A percentile compares a stretch with the other conserved stretches of the same genome.
phyloP scores from a whole-genome alignment of 2,113 vertebrate genomes.

The Ailurus styani region DNA sequence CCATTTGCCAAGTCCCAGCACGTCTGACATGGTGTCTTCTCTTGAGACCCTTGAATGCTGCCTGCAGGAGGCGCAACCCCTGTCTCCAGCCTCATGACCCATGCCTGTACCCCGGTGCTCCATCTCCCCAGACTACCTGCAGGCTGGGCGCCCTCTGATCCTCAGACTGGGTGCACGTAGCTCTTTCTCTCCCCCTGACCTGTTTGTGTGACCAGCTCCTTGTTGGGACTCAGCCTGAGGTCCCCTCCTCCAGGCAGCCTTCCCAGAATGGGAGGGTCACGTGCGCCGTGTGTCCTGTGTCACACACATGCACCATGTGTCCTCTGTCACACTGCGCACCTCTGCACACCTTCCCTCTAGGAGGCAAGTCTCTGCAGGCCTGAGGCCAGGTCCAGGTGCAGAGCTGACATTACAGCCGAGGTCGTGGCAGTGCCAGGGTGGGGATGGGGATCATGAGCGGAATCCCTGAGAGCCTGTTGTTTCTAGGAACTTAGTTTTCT shows the following conservation, averaged over 20 bases:
- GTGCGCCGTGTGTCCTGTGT: background rate
- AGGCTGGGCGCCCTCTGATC: background rate
- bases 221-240: background rate
- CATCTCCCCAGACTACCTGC: background rate
- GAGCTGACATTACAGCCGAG: fast-evolving
- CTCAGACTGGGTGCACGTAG: background rate
- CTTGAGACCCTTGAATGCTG: background rate
- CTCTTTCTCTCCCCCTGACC: background rate
- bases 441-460: fast-evolving
- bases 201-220: background rate
- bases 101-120: background rate
- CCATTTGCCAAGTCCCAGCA: background rate
- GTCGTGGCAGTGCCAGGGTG: fast-evolving
- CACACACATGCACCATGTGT: too few species aligned
- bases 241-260: background rate
- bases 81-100: background rate
- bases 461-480: background rate
- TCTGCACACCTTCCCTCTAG: background rate
- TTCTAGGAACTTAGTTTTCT: background rate
- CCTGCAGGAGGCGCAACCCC: background rate
- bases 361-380: background rate
- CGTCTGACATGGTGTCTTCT: background rate
- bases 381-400: background rate
- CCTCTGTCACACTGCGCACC: fast-evolving
- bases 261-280: background rate